Base-by-base conservation (phyloP, 2,113 vertebrate species). In the Scalopus aquaticus region DNA sequence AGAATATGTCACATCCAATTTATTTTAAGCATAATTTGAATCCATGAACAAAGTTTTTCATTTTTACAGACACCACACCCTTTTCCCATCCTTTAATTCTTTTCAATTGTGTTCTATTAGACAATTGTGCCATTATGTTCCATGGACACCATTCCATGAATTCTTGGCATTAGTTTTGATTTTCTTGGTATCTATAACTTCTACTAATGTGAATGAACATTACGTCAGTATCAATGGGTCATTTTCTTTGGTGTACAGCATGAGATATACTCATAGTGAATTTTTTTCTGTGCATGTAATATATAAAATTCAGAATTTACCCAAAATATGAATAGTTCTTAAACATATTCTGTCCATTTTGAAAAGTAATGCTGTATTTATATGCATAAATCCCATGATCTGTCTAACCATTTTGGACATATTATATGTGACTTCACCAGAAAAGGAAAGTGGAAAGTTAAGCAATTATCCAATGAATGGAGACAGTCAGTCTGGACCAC, bases 1-100 rank as follows among this genome's bases (percentile, higher is more conserved):
- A 89, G 87, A 80, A 95, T 91, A 74, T 77, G 94, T 95, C 86
- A 79, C 80, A 96, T 95, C 84, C 94, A 96, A 94, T 93, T 96
- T 91, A 94, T 91, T 91, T 95, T 89, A 65, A 95, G 95, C 96
- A 95, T 96, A 96, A 97, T 97, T 96, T 97, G 90, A 96, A 97
- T 96, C 92, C 86, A 97, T 97, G 96, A 96, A 96, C 95, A 96
- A 93, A 91, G 82, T 96, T 96, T 89, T 96, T 97, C 88, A 96
- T 95, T 97, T 97, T 92, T 94, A 77, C 60, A 92, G 92, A 86
- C 84, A 82, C 96, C 96, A 96, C 91, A 81, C 96, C 96, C 92
- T 92, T 96, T 95, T 95, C 74, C 92, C 5, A 11, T 95, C 74
- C 64, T 92, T 90, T 64, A 93, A 81, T 81, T 94, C 85, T 95